Base-by-base conservation (phyloP, 2,888 invertebrate genomes). In the Hipparchia semele region DNA sequence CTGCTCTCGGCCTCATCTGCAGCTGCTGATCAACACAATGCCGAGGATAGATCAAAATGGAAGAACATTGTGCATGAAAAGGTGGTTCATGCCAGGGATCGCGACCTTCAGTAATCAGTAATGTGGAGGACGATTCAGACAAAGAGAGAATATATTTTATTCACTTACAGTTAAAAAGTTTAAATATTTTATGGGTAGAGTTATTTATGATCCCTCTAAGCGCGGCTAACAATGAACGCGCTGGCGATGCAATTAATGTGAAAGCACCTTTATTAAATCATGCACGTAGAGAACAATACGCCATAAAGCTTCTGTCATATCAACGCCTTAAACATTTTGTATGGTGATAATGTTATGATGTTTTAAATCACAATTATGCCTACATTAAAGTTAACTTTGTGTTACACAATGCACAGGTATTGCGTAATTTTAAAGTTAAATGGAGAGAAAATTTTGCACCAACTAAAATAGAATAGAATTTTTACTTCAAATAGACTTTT, bases 261-360 rank as follows among this genome's bases (percentile, higher is more conserved):
- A 65, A 65, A 53, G 33, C 7, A 10, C 51, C 33, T 2, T 65
- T 51, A 65, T 51, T 33, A 53, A 53, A 65, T 65, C 33, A 65
- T 65, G 51, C 65, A 64, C 10, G 23, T 4, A 23, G 65, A 65
- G 65, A 65, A 65, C 58, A 56, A 67, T 67, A 45, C 45, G 58
- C 67, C 23, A 56, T 67, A 56, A 67, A 58, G 67, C 58, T 67
- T 39, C 58, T 58, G 67, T 67, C 67, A 67, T 46, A 58, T 67
- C 56, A 67, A 56, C 67, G 46, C 56, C 58, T 58, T 67, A 67
- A 2, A 51, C 53, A 65, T 53, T 65, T 65, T 65, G 39, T 51
- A n/a, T 13, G 62, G 62, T 9, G 62, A 49, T 23, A 13, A 62
- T 62, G 45, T 64, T 13, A 64, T 64, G 23, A 64, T 51, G 49